Evolutionary conservation across 2,888 invertebrate species (phyloP).

Genomic region (Conistra vaccinii): DNA sequence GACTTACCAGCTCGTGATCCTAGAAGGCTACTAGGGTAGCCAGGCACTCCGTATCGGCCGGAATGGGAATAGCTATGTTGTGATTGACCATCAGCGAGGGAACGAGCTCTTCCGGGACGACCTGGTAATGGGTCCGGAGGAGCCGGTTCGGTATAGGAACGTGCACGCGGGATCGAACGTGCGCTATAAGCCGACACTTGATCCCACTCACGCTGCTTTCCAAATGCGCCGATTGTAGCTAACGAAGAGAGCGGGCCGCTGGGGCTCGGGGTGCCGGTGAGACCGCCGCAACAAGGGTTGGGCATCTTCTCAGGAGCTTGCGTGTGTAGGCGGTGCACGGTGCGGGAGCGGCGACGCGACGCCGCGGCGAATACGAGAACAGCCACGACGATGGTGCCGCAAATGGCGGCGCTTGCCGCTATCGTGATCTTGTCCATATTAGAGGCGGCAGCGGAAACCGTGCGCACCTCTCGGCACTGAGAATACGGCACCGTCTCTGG

Average conservation of each 20-base stretch:
- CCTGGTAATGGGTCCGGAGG: constrained; percentile 94
- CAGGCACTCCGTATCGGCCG: constrained; percentile 94
- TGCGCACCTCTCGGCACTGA: constrained; percentile 97
- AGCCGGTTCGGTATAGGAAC: constrained; percentile 93
- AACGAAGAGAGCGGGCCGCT: constrained; percentile 95
- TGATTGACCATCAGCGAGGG: constrained; percentile 96
- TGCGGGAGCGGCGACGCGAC: constrained; percentile 94
- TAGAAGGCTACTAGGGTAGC: constrained; percentile 93
- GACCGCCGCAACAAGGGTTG: constrained; percentile 94
- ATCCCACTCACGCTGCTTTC: constrained; percentile 94
- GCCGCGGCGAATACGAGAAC: constrained; percentile 97
- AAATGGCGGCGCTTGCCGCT: constrained; percentile 97
- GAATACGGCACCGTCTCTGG: constrained; percentile 96
- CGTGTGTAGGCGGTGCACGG: constrained; percentile 93
- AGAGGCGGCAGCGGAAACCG: constrained; percentile 95
- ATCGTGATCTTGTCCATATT: constrained; percentile 99
- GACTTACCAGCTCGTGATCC: constrained; percentile 88
- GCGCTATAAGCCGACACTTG: constrained; percentile 97
- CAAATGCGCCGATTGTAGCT: constrained; percentile 96
- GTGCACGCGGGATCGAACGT: constrained; percentile 96
- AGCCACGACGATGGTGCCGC: constrained; percentile 97
- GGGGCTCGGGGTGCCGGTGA: constrained; percentile 94
- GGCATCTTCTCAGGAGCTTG: constrained; percentile 93
- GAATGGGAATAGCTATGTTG: constrained; percentile 97
- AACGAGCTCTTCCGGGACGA: constrained; percentile 94